Base-by-base conservation (phyloP, 30 jellyfish, hydroid and myxozoan genomes). In the Hydractinia echinata region DNA sequence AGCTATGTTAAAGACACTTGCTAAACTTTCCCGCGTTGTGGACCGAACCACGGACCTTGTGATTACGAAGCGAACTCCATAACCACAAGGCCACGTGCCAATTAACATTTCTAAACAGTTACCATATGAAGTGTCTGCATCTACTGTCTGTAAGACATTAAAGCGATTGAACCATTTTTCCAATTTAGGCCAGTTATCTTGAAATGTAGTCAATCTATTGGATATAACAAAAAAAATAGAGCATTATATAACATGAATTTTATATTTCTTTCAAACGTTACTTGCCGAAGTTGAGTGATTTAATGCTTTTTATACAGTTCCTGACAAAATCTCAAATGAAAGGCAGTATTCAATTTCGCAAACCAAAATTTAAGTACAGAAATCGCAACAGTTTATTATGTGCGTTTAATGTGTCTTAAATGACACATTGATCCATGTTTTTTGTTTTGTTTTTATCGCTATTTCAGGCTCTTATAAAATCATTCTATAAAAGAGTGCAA, bases 151-250 rank as follows among this genome's bases (percentile, higher is more conserved):
- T 77, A 92, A 55, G 61, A 86, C 84, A 19, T 88, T 86, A 79
- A 86, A 87, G 69, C 84, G 84, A 14, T 86, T 89, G 58, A 77
- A 87, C 98, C 98, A 92, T 76, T 92, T 92, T 81, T 92, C 98
- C 50, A 92, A 87, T 55, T 92, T 92, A n/a, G 95, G 92, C 82
- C 95, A 86, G 16, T 91, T 87, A 56, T 87, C 98, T 82, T 92
- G 98, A 51, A 83, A 92, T 16, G 88, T 70, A 0, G 92, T 77
- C 11, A 92, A 85, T 68, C 98, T 92, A 66, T 16, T 3, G 52
- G 44, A 66, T 53, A 66, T 13, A 66, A 66, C 8, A 14, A 61
- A 81, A 30, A 51, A n/a, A 6, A 67, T 54, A 20, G 54, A 53
- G 39, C 16, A 50, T 16, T 10, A 18, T 79, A 6, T 51, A 55